Conservation (phyloP, 37 sponge, comb jelly and placozoan species). For the Aphrocallistes beatrix region DNA sequence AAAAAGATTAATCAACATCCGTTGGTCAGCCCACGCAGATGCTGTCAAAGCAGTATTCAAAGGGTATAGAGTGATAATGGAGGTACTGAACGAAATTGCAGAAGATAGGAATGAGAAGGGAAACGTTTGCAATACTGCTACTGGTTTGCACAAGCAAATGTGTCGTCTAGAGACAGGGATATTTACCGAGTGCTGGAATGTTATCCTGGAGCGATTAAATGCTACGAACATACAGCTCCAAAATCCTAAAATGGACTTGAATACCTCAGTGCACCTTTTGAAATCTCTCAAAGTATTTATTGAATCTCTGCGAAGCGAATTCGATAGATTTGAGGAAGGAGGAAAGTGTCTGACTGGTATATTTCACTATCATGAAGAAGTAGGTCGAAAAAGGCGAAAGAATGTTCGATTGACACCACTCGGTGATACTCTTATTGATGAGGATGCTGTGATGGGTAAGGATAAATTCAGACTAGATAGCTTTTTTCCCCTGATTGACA, state of each 20-base stretch:
- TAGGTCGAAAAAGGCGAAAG: no score
- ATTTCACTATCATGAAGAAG: no score
- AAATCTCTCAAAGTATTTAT: constrained; percentile 13
- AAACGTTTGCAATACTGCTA: neutral
- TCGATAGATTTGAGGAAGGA: no score
- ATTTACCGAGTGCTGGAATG: neutral
- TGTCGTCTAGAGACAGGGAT: neutral
- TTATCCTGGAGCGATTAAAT: constrained; percentile 1
- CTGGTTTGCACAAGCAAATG: neutral
- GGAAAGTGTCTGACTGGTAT: no score
- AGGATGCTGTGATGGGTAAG: no score
- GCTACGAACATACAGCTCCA: neutral
- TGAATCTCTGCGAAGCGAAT: neutral
- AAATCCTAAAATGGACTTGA: neutral
- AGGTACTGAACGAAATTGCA: neutral
- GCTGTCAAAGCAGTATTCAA: constrained; percentile 19
- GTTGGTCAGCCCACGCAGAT: constrained; percentile 21
- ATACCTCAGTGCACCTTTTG: neutral
- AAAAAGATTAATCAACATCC: neutral
- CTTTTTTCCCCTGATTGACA: no score
- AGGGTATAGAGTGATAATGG: neutral
- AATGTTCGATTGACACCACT: no score
- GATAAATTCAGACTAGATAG: no score
- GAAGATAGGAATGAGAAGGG: constrained; percentile 18
- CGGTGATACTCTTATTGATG: no score